Evolutionary conservation across 2,113 vertebrate species (phyloP).

Genomic region (Fulmarus glacialis): DNA sequence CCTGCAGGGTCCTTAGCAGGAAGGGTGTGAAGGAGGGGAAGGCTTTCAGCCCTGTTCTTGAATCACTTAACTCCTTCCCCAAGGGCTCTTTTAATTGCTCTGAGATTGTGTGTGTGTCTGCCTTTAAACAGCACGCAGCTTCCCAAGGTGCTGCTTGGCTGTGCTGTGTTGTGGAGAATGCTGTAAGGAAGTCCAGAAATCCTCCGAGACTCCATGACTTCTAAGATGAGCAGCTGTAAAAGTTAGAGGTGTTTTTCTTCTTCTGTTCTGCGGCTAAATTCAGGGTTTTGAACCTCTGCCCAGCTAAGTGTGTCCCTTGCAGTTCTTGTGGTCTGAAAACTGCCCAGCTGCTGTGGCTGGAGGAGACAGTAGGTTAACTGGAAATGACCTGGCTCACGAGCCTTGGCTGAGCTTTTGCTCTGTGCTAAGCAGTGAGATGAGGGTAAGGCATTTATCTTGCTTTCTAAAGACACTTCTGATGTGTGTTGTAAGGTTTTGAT

Average conservation of each 20-base stretch:
- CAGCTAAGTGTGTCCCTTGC: not conserved
- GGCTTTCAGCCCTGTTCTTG: not conserved
- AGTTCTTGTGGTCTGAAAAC: not conserved
- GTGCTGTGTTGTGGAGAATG: not conserved
- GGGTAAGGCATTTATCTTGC: not conserved
- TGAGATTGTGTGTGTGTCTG: not conserved
- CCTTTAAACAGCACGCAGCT: fast-evolving
- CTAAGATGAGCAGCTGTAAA: not conserved
- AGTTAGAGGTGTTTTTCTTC: not conserved
- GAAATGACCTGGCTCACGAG: not conserved
- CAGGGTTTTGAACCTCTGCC: not conserved
- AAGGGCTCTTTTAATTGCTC: not conserved
- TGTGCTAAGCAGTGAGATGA: not conserved
- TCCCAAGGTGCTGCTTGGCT: not conserved
- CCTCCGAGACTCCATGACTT: fast-evolving
- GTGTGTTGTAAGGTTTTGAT: not conserved
- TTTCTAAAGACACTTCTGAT: not conserved
- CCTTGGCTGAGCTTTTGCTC: not conserved
- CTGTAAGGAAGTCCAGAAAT: not conserved
- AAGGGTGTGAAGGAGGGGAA: not conserved
- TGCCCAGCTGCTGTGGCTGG: not conserved
- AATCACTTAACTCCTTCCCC: not conserved
- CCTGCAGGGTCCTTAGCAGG: not conserved
- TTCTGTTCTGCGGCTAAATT: not conserved
- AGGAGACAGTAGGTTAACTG: not conserved